Conservation (phyloP, 2,113 vertebrate species). For the Myrmophylax atrothorax region DNA sequence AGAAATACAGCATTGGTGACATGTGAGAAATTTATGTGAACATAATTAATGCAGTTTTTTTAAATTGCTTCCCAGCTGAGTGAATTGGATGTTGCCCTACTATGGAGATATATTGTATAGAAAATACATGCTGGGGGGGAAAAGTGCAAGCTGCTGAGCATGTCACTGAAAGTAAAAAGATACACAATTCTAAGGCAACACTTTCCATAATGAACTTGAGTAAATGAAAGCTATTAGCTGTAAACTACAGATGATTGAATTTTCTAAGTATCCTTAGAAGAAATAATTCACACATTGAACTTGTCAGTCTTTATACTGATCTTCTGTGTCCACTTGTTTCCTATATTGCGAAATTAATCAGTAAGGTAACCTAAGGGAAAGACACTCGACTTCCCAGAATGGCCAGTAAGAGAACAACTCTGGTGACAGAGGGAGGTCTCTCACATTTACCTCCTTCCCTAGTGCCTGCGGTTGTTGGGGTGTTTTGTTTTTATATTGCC, state of each 20-base stretch:
- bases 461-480: background rate
- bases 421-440: background rate
- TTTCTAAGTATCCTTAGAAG: background rate
- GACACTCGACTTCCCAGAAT: background rate
- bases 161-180: background rate
- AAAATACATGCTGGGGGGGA: background rate
- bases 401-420: background rate
- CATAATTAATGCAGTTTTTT: background rate
- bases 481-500: background rate
- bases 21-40: background rate
- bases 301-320: background rate
- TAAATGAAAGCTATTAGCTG: background rate
- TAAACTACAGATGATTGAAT: background rate
- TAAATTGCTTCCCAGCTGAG: background rate
- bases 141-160: background rate
- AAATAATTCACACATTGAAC: background rate
- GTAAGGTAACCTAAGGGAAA: background rate
- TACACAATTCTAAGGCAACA: background rate
- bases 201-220: background rate
- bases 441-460: background rate
- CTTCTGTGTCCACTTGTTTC: background rate
- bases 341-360: background rate
- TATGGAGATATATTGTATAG: background rate
- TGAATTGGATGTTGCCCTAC: background rate
- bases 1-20: background rate